phyloP scores from a whole-genome alignment of 2,797 vertebrate species.

The Alosa sapidissima region DNA sequence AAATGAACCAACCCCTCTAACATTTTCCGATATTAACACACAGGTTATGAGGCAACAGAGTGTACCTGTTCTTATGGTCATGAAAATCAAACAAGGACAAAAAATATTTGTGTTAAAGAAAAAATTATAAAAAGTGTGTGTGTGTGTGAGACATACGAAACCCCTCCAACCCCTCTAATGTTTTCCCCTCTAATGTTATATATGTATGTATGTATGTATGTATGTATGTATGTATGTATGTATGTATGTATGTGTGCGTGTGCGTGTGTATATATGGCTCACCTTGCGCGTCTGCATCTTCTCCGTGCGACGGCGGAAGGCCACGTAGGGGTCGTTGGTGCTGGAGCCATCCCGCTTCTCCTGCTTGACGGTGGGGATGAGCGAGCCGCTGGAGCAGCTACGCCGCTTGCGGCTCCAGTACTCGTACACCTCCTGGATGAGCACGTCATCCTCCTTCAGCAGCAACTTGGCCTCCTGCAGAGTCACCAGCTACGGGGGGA shows the following conservation, averaged over 20 bases:
- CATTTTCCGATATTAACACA: too few relatives aligned
- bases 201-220: too few relatives aligned
- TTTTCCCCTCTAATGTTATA: too few relatives aligned
- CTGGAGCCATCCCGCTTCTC: constrained; percentile 97
- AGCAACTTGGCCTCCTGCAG: constrained; percentile 97
- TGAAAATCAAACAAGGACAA: too few relatives aligned
- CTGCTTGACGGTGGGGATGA: constrained; percentile 92
- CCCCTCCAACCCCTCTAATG: too few relatives aligned
- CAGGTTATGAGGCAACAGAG: too few relatives aligned
- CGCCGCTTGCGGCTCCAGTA: constrained; percentile 98
- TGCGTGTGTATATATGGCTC: constrained; percentile 42
- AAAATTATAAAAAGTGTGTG: not conserved
- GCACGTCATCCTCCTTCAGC: constrained; percentile 95
- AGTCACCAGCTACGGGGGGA: constrained; percentile 83
- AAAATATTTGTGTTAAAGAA: too few relatives aligned
- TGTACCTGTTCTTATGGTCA: too few relatives aligned
- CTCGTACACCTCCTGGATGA: constrained; percentile 97
- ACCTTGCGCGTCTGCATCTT: constrained; percentile 99
- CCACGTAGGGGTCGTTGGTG: constrained; percentile 97
- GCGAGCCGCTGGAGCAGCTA: constrained; percentile 83
- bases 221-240: too few relatives aligned
- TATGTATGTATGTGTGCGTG: not conserved
- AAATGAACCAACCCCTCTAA: too few relatives aligned
- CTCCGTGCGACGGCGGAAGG: constrained; percentile 95
- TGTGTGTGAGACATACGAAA: not conserved